These are phyloP conservation scores for Papilio polyxenes DNA, from an alignment of 1,140 invertebrate species.

Conservation along the genomic window DNA sequence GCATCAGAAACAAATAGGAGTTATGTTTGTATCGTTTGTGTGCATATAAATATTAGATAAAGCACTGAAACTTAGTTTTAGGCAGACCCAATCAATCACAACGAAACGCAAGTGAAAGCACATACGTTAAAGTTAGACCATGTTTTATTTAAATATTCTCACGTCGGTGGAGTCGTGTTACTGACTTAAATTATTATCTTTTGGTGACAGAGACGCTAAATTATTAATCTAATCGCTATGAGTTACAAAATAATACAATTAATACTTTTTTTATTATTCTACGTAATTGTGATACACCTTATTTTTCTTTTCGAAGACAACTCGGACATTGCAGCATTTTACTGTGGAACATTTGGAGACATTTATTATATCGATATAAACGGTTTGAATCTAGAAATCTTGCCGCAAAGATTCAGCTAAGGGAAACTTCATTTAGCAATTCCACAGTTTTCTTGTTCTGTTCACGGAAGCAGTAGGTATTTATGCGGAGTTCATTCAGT, in stretches of 20 bases:
- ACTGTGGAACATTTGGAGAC: too few species aligned
- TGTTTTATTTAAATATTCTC: not conserved
- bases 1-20: not conserved
- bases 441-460: conserved; percentile 52
- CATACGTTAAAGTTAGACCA: not conserved
- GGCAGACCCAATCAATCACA: not conserved
- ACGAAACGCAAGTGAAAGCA: not conserved
- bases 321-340: not conserved
- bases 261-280: too few species aligned
- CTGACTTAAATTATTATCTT: not conserved
- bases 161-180: not conserved
- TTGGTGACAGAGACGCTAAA: not conserved
- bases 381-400: not conserved
- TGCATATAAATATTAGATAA: conserved; percentile 12
- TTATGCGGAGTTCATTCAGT: conserved; percentile 67
- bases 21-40: not conserved
- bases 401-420: not conserved
- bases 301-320: not conserved
- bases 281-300: not conserved
- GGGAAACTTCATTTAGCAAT: conserved; percentile 26
- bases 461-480: conserved; percentile 68
- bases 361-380: too few species aligned
- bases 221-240: not conserved
- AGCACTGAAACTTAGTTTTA: conserved; percentile 9
- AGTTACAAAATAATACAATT: not conserved